phyloP scores from a whole-genome alignment of 2,888 invertebrate genomes.

The Apotomis betuletana region DNA sequence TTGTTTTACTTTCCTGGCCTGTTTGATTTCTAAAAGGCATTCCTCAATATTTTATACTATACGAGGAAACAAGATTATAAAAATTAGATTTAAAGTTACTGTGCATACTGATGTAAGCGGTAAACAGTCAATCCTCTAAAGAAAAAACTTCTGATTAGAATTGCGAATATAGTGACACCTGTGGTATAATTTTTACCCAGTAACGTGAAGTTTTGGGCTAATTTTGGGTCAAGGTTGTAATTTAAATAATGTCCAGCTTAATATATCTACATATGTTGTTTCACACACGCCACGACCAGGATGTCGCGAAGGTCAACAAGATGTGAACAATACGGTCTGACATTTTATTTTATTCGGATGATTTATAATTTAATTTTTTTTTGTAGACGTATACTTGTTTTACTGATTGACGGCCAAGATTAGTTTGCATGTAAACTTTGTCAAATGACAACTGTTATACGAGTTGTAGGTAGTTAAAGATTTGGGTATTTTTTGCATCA shows the following conservation, averaged over 20 bases:
- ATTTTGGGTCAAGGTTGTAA: slow-evolving; percentile 63
- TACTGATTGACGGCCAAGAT: not conserved
- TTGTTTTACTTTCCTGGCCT: too few species aligned
- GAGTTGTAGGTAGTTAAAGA: too few species aligned
- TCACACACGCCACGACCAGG: slow-evolving; percentile 63
- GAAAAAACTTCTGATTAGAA: slow-evolving; percentile 3
- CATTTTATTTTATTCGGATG: slow-evolving; percentile 28
- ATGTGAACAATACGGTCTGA: slow-evolving; percentile 46
- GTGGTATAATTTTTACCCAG: slow-evolving; percentile 17
- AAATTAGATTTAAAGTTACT: not conserved
- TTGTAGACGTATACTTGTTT: slow-evolving; percentile 7
- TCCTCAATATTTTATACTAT: too few species aligned
- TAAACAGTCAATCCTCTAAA: not conserved
- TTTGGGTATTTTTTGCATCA: too few species aligned
- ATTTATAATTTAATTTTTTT: slow-evolving; percentile 21
- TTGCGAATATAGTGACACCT: slow-evolving; percentile 17
- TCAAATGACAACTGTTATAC: not conserved
- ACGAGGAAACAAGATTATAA: too few species aligned
- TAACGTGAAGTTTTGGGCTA: slow-evolving; percentile 11
- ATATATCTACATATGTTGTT: slow-evolving; percentile 55
- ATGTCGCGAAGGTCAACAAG: slow-evolving; percentile 67
- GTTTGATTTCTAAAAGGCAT: not conserved
- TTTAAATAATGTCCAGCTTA: slow-evolving; percentile 56
- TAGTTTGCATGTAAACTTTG: slow-evolving; percentile 12
- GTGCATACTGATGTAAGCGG: not conserved